Conservation (phyloP, 2,113 vertebrate species). For the Cichladusa arquata region DNA sequence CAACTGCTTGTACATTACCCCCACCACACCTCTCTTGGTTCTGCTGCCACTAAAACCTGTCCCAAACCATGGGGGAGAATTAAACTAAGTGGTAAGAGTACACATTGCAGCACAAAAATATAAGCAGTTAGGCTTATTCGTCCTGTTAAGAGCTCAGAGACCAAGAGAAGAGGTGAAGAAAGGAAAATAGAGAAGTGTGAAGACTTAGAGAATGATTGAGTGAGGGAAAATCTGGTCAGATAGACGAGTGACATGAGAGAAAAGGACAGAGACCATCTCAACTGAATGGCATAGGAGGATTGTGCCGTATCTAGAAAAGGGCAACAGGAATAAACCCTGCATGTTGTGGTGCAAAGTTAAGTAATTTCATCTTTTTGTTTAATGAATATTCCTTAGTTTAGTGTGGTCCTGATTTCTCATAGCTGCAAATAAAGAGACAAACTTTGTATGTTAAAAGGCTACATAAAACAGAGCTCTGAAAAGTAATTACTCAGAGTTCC, state of each 20-base stretch:
- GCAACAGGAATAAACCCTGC: not conserved
- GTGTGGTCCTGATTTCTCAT: not conserved
- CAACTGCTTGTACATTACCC: accelerated
- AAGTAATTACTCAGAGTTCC: not conserved
- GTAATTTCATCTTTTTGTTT: not conserved
- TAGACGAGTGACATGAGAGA: not conserved
- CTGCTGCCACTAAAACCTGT: not conserved
- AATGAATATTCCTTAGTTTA: not conserved
- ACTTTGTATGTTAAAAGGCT: not conserved
- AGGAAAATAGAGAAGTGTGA: not conserved
- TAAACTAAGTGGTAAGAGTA: not conserved
- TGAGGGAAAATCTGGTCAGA: not conserved
- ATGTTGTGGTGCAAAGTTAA: not conserved
- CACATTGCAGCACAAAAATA: not conserved
- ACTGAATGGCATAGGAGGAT: not conserved
- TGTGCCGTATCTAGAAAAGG: not conserved
- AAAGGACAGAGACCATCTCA: not conserved
- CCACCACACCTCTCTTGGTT: not conserved
- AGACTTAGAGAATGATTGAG: not conserved
- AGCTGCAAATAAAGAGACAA: not conserved
- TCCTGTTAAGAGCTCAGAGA: not conserved
- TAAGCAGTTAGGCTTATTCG: not conserved
- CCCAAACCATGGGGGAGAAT: not conserved
- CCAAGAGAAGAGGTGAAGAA: not conserved
- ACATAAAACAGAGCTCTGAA: not conserved